Conservation (phyloP, 2,113 vertebrate species). For the Lutjanus erythropterus region DNA sequence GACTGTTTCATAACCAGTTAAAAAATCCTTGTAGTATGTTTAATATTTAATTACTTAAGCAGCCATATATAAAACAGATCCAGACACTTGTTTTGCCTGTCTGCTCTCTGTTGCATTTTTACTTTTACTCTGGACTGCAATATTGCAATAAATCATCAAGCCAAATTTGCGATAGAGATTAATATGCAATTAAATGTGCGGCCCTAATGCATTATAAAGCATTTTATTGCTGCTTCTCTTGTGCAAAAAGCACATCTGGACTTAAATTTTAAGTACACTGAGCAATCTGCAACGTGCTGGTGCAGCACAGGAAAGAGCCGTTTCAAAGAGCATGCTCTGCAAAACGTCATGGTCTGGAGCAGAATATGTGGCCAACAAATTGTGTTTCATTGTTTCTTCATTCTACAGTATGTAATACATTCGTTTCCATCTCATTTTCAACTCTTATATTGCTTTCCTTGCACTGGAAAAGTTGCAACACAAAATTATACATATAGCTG, state of each 20-base stretch:
- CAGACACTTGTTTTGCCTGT: too few relatives aligned
- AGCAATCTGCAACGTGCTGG: neutral
- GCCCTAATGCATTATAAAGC: neutral
- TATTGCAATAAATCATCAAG: too few relatives aligned
- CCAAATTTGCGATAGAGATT: too few relatives aligned
- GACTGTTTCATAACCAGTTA: too few relatives aligned
- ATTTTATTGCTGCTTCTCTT: neutral
- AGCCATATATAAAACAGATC: too few relatives aligned
- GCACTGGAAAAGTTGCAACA: neutral
- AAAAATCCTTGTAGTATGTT: too few relatives aligned
- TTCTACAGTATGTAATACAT: too few relatives aligned
- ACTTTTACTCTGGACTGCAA: too few relatives aligned
- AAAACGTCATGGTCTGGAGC: neutral
- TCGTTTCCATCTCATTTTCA: constrained; percentile 9
- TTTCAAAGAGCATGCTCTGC: neutral
- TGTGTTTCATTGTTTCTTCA: neutral
- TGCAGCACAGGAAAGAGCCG: neutral
- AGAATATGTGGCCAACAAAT: neutral
- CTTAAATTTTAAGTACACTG: neutral
- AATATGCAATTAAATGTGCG: too few relatives aligned
- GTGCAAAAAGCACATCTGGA: neutral
- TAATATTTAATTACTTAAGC: too few relatives aligned
- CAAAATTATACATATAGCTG: neutral
- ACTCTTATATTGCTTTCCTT: neutral
- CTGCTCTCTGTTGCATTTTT: too few relatives aligned